Percentiles rank a stretch among this genome's conserved stretches.
These are phyloP conservation scores for Pseudonaja textilis DNA, from an alignment of 2,113 vertebrate species.

Conservation along the genomic window DNA sequence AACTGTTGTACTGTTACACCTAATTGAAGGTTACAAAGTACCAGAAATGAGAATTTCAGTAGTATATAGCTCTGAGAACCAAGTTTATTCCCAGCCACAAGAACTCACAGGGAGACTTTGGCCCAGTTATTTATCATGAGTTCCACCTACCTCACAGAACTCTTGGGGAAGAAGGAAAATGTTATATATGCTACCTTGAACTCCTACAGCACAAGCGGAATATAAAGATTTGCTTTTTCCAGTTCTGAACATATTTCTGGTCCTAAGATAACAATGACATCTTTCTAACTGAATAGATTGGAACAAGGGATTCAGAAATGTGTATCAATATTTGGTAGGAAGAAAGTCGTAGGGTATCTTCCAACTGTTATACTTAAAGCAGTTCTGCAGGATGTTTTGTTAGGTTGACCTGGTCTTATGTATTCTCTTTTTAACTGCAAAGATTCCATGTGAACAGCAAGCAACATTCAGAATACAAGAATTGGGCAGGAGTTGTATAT, in stretches of 20 bases:
- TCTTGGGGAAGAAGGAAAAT: not conserved
- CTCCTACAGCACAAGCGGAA: not conserved
- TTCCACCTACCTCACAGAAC: not conserved
- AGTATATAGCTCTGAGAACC: not conserved
- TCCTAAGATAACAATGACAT: not conserved
- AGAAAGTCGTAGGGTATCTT: slow-evolving; percentile 21
- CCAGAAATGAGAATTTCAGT: not conserved
- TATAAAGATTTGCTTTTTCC: not conserved
- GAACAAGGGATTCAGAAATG: not conserved
- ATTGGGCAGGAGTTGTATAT: not conserved
- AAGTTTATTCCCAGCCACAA: not conserved
- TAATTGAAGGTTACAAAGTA: not conserved
- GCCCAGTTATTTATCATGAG: not conserved
- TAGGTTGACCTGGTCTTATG: not conserved
- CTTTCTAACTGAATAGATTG: not conserved
- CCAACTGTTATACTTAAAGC: slow-evolving; percentile 8
- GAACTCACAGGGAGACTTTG: not conserved
- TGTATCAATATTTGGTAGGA: not conserved
- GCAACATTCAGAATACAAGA: slow-evolving; percentile 21
- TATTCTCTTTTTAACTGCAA: not conserved
- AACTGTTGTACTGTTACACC: not conserved
- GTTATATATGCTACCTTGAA: not conserved
- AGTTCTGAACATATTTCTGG: slow-evolving; percentile 13
- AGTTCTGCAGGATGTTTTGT: slow-evolving; percentile 4
- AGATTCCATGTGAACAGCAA: not conserved